These are phyloP conservation scores for Anoura caudifer DNA, from an alignment of 2,113 vertebrate species.

Conservation along the genomic window DNA sequence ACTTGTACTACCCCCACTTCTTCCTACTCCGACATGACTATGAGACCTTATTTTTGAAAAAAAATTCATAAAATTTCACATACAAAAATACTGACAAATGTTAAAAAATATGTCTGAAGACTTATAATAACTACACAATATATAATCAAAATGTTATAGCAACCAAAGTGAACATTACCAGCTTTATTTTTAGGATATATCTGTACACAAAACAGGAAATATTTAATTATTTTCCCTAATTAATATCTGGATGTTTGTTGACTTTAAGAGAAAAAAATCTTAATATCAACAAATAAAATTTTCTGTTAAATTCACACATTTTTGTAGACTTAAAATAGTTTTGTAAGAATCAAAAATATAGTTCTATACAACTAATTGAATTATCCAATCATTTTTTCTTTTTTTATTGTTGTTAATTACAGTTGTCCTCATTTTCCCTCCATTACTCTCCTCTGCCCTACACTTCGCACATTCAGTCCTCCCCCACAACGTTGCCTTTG, in stretches of 20 bases:
- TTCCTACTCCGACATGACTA: neutral
- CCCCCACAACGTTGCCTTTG: too few species aligned
- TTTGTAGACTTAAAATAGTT: neutral
- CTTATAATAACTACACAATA: neutral
- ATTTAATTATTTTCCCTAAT: neutral
- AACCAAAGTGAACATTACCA: neutral
- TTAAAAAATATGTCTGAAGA: neutral
- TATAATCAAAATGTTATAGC: neutral
- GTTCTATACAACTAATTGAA: conserved; percentile 17
- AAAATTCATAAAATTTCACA: neutral
- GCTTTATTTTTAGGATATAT: neutral
- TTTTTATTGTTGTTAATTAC: neutral
- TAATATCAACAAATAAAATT: conserved; percentile 22
- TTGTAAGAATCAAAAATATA: conserved; percentile 22
- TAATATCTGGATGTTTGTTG: neutral
- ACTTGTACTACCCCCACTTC: neutral
- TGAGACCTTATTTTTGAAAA: neutral
- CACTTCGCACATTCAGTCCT: too few species aligned
- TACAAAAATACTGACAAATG: neutral
- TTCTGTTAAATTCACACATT: conserved; percentile 16
- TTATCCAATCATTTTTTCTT: neutral
- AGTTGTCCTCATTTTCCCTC: too few species aligned
- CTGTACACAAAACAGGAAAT: neutral
- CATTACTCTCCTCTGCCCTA: too few species aligned
- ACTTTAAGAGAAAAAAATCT: neutral